Percentiles rank a stretch among this genome's conserved stretches.
Evolutionary conservation across 2,888 invertebrate species (phyloP).

Genomic region (Euplexia lucipara): DNA sequence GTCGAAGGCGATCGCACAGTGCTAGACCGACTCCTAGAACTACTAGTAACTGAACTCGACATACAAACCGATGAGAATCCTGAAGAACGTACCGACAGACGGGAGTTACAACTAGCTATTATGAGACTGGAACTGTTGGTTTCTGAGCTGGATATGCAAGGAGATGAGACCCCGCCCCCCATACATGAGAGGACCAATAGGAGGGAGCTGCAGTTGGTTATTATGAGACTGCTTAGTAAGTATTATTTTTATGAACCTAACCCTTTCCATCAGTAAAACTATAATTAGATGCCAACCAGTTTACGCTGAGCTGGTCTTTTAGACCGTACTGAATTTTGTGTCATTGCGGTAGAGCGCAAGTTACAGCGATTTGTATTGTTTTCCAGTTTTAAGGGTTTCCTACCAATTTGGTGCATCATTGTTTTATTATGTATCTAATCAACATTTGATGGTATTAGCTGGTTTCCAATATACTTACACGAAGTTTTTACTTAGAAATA

Average conservation of each 20-base stretch:
- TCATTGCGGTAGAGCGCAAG: no score
- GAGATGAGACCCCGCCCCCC: slow-evolving; percentile 83
- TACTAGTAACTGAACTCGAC: slow-evolving; percentile 93
- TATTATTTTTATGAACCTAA: slow-evolving; percentile 64
- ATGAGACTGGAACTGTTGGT: slow-evolving; percentile 95
- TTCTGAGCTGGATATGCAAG: slow-evolving; percentile 93
- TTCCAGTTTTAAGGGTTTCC: no score
- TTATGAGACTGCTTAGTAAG: slow-evolving; percentile 96
- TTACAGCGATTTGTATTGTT: no score
- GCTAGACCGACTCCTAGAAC: slow-evolving; percentile 94
- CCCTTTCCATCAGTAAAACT: no score
- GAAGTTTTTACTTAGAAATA: no score
- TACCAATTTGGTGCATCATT: no score
- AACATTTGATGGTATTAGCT: no score
- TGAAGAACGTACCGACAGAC: slow-evolving; percentile 92
- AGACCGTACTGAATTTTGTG: no score
- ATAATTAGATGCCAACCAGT: no score
- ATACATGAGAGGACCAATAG: slow-evolving; percentile 93
- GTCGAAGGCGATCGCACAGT: slow-evolving; percentile 95
- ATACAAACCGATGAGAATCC: slow-evolving; percentile 89
- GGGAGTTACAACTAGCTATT: slow-evolving; percentile 97
- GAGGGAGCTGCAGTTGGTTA: slow-evolving; percentile 96
- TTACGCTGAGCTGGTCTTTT: no score
- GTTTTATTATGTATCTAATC: no score
- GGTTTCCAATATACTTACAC: no score